These are phyloP conservation scores for Volucella bombylans DNA, from an alignment of 2,888 invertebrate genomes.

Conservation along the genomic window DNA sequence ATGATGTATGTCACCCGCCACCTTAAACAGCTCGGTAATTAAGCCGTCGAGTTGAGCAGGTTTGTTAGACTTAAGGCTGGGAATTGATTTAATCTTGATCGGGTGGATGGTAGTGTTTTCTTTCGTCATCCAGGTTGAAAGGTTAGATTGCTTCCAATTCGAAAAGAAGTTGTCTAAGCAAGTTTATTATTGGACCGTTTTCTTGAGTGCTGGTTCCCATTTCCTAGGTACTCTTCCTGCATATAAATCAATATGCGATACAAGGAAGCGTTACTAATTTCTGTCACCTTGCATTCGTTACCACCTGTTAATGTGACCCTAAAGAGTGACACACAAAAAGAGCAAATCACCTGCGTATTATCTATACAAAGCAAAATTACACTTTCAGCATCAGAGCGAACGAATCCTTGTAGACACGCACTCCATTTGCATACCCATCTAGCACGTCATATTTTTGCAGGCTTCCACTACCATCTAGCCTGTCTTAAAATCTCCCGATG, in stretches of 20 bases:
- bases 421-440: constrained; percentile 52
- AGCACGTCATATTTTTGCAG: constrained; percentile 50
- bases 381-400: neutral
- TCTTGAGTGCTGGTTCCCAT: no score
- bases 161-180: no score
- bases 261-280: neutral
- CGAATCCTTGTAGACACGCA: constrained; percentile 36
- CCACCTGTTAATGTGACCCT: constrained; percentile 55
- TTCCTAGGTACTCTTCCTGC: no score
- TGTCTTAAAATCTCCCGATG: neutral
- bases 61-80: no score
- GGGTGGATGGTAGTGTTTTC: no score
- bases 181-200: no score
- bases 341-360: constrained; percentile 42
- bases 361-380: constrained; percentile 33
- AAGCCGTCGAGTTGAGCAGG: no score
- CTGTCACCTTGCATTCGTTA: neutral
- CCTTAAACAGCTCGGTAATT: no score
- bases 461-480: neutral
- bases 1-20: no score
- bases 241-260: neutral
- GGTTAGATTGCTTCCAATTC: no score
- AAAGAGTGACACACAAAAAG: constrained; percentile 31
- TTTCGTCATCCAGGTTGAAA: no score
- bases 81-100: no score